These are phyloP conservation scores for Drosophila nebulosa DNA, from an alignment of 1,140 invertebrate genomes.

Conservation along the genomic window DNA sequence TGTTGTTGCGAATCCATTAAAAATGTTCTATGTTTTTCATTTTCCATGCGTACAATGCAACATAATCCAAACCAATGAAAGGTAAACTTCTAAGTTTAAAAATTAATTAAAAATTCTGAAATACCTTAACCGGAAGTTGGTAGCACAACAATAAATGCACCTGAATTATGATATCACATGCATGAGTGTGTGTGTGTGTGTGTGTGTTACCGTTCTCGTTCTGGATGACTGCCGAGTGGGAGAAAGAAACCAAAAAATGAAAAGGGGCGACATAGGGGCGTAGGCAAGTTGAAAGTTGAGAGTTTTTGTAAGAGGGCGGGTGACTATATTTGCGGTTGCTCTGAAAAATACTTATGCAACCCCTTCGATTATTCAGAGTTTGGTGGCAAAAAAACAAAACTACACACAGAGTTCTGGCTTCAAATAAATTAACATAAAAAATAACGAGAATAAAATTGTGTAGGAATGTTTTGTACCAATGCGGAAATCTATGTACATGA, in stretches of 20 bases:
- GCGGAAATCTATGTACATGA: constrained; percentile 45
- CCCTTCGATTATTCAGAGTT: constrained; percentile 53
- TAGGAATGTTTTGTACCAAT: constrained; percentile 14
- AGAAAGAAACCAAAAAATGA: constrained; percentile 31
- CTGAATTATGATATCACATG: constrained; percentile 64
- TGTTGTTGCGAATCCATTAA: too few species aligned
- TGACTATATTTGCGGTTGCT: constrained; percentile 64
- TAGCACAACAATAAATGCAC: constrained; percentile 60
- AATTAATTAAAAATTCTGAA: constrained; percentile 44
- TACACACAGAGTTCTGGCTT: not conserved
- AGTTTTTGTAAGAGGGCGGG: constrained; percentile 10
- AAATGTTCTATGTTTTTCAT: not conserved
- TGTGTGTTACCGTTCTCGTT: constrained; percentile 29
- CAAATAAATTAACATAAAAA: constrained; percentile 75
- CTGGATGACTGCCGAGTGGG: constrained; percentile 66
- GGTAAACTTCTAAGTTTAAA: constrained; percentile 2
- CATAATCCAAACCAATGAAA: constrained; percentile 19
- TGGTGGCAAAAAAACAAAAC: constrained; percentile 11
- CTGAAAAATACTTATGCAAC: constrained; percentile 32
- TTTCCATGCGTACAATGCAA: constrained; percentile 5
- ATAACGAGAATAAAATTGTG: too few species aligned
- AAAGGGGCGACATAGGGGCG: not conserved
- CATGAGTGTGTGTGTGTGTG: not conserved
- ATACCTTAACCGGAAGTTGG: constrained; percentile 63
- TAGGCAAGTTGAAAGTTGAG: not conserved